Evolutionary conservation across 2,113 vertebrate genomes (phyloP).

Genomic region (Platysternon megacephalum): DNA sequence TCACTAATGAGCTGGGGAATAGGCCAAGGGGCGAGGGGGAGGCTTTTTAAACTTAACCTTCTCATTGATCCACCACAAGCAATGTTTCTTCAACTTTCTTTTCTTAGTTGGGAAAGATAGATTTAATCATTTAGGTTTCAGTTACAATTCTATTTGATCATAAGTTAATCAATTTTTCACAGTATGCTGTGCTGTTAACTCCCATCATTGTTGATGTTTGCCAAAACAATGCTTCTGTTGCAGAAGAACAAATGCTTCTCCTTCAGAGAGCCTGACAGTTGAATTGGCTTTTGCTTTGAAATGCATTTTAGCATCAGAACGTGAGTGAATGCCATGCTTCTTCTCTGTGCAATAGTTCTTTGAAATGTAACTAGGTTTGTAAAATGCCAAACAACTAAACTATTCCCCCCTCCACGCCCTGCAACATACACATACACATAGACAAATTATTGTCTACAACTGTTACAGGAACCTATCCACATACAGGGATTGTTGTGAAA

Average conservation of each 20-base stretch:
- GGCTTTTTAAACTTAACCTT: background rate
- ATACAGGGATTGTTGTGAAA: background rate
- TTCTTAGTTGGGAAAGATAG: background rate
- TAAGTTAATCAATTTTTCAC: background rate
- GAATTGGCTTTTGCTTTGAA: background rate
- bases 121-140: background rate
- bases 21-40: background rate
- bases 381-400: background rate
- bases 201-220: background rate
- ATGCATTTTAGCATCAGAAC: background rate
- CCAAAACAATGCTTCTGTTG: background rate
- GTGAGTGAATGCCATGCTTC: background rate
- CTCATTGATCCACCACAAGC: background rate
- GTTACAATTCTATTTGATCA: background rate
- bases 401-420: background rate
- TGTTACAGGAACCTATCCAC: background rate
- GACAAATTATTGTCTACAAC: background rate
- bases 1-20: background rate
- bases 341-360: background rate
- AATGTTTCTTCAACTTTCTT: background rate
- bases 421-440: no score
- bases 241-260: background rate
- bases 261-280: background rate
- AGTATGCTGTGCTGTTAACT: background rate
- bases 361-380: background rate